phyloP scores from a whole-genome alignment of 2,797 vertebrate genomes.

The Pangasius macronema region DNA sequence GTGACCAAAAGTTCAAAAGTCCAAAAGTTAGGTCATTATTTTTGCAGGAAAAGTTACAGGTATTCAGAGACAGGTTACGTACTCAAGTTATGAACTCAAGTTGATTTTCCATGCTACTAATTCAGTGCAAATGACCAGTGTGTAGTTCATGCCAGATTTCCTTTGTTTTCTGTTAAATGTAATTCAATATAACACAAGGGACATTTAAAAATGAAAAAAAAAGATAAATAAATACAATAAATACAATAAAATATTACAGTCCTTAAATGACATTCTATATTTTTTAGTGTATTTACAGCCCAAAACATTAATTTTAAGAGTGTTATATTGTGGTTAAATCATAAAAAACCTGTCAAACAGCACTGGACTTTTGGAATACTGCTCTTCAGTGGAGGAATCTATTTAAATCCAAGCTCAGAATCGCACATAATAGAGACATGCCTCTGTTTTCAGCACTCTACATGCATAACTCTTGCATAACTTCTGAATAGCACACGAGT shows the following conservation, averaged over 20 bases:
- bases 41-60: not conserved
- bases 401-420: not conserved
- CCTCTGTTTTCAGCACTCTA: not conserved
- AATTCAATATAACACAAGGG: not conserved
- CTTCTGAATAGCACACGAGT: not conserved
- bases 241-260: not conserved
- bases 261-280: not conserved
- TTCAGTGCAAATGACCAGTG: not conserved
- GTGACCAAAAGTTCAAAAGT: not conserved
- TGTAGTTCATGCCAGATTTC: not conserved
- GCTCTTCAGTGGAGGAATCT: not conserved
- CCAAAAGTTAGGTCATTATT: not conserved
- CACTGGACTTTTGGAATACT: not conserved
- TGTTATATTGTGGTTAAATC: not conserved
- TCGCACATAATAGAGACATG: not conserved
- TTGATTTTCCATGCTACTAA: not conserved
- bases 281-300: not conserved
- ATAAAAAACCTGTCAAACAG: not conserved
- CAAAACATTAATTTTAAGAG: not conserved
- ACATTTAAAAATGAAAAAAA: not conserved
- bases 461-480: not conserved
- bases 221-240: not conserved
- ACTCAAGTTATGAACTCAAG: not conserved
- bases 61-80: not conserved
- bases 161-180: not conserved